Evolutionary conservation across 2,888 invertebrate species (phyloP).

Genomic region (Conistra vaccinii): DNA sequence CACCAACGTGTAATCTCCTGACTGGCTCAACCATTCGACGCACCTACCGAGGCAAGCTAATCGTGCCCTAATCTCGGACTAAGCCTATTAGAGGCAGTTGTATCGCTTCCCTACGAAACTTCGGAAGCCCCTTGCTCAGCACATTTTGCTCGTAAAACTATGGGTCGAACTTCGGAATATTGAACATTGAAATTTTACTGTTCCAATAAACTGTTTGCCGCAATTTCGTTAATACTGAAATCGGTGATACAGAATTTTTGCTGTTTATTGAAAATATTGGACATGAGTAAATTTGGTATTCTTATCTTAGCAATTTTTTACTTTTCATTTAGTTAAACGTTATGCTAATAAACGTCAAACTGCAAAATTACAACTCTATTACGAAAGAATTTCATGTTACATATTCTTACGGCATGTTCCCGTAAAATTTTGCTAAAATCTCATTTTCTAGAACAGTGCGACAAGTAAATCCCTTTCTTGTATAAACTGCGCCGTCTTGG

Average conservation of each 20-base stretch:
- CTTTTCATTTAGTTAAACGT: no score
- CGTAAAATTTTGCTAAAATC: constrained; percentile 72
- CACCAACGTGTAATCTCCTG: constrained; percentile 86
- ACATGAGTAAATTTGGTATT: not conserved
- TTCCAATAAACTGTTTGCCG: constrained; percentile 80
- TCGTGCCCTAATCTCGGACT: constrained; percentile 89
- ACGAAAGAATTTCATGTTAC: not conserved
- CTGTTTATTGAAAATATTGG: constrained; percentile 69
- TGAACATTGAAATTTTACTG: constrained; percentile 87
- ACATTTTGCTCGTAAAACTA: constrained; percentile 88
- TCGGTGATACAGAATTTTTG: constrained; percentile 59
- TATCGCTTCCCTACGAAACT: constrained; percentile 90
- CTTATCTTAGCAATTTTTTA: not conserved
- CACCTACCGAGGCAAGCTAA: constrained; percentile 86
- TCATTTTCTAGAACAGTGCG: constrained; percentile 77
- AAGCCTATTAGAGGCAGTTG: constrained; percentile 90
- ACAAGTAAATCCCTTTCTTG: constrained; percentile 83
- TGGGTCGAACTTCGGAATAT: constrained; percentile 81
- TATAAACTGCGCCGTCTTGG: constrained; percentile 79
- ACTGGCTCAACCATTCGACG: constrained; percentile 82
- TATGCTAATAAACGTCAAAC: not conserved
- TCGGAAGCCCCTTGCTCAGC: constrained; percentile 89
- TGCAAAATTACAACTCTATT: not conserved
- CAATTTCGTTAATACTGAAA: constrained; percentile 75
- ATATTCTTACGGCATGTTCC: constrained; percentile 46